Base-by-base conservation (phyloP, 2,797 vertebrate species). In the Leptatherina wallacei region DNA sequence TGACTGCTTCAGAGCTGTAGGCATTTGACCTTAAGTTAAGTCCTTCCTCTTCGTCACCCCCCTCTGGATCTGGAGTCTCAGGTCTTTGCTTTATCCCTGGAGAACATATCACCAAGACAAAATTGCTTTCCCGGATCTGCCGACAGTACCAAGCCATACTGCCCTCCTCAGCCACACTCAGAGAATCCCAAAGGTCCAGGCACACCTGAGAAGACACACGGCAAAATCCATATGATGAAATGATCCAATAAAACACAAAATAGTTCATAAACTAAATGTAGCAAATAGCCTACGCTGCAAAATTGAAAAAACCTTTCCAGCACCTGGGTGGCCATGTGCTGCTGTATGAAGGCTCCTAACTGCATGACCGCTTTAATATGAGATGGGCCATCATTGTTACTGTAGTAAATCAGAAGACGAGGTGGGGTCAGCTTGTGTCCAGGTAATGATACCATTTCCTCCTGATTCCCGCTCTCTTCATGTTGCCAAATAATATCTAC, bases 321-420 rank as follows among this genome's bases (percentile, higher is more conserved):
- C 88, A 95, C 95, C 92, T 91, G 85, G 12, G 89, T 92, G 33
- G 93, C 93, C 94, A 95, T 94, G 81, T 95, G 94, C 83, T 93
- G 88, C 72, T 95, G 95, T 14, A 95, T 80, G 84, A 95, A 95
- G 35, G 89, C 88, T 42, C 88, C 95, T 11, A 95, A 68, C 33
- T 91, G 89, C 89, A 95, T 79, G 56, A 95, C 90, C 0, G 92
- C 92, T 33, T 81, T 90, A 61, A 94, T 82, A 10, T 95, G 95
- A 61, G 91, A 83, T 0, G 93, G 88, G 38, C 94, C 91, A 30
- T 95, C 95, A 1, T 22, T 47, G 64, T 88, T 84, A 71, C 94
- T 94, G 83, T 95, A 95, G 84, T 92, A 95, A 64, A 95, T 93
- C 65, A 95, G 82, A n/a, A 95, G 93, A 27, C 84, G 91, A 51